Evolutionary conservation across 2,797 vertebrate species (phyloP).

Genomic region (Pipistrellus pipistrellus): DNA sequence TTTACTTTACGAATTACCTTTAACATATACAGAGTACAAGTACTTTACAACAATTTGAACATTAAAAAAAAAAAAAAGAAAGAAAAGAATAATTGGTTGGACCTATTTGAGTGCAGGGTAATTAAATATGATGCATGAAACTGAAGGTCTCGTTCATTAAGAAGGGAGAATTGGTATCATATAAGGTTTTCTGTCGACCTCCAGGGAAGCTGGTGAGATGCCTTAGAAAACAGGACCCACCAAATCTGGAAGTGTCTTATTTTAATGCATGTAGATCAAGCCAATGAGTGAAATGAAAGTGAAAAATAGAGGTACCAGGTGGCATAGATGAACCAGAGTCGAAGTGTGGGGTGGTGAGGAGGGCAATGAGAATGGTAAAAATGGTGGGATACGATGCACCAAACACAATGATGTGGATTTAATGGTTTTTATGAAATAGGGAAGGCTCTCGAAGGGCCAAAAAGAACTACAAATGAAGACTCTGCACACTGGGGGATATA

Average conservation of each 20-base stretch:
- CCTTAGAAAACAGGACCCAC: background rate
- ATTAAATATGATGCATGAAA: background rate
- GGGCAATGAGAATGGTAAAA: background rate
- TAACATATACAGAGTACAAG: background rate
- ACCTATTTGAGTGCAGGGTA: background rate
- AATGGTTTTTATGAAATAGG: background rate
- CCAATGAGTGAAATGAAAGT: background rate
- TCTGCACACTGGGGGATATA: background rate
- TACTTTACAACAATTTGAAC: background rate
- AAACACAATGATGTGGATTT: background rate
- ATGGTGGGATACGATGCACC: background rate
- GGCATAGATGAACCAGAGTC: background rate
- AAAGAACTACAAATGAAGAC: background rate
- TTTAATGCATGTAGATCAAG: background rate
- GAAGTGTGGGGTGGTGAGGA: rapidly evolving
- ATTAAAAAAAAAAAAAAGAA: background rate
- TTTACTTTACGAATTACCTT: slow-evolving; percentile 15
- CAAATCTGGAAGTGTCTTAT: background rate
- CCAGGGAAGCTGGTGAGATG: background rate
- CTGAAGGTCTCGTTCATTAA: background rate
- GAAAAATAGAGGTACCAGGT: background rate
- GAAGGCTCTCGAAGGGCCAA: background rate
- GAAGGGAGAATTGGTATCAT: background rate
- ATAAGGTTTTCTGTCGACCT: background rate
- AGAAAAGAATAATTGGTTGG: background rate